phyloP scores from a whole-genome alignment of 2,888 invertebrate genomes.

The Sarcophaga subvicina region DNA sequence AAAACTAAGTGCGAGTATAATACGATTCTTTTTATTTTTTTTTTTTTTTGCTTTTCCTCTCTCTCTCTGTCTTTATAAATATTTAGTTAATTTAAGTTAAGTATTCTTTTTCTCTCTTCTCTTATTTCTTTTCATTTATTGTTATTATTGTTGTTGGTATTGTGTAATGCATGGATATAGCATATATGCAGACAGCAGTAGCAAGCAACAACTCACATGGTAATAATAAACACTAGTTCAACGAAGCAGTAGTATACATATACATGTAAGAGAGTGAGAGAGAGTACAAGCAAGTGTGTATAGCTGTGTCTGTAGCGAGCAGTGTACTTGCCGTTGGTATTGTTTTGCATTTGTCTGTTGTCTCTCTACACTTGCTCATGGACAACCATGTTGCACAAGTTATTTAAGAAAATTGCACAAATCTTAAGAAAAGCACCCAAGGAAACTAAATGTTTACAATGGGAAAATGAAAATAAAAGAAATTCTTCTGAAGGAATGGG shows the following conservation, averaged over 20 bases:
- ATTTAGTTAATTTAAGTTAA: constrained; percentile 63
- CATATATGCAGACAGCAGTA: constrained; percentile 24
- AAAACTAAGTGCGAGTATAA: constrained; percentile 38
- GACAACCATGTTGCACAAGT: constrained; percentile 9
- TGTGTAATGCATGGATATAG: background rate
- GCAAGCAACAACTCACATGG: constrained; percentile 43
- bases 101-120: constrained; percentile 22
- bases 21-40: constrained; percentile 11
- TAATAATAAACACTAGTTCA: constrained; percentile 57
- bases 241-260: constrained; percentile 39
- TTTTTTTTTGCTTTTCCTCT: background rate
- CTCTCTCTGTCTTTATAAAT: background rate
- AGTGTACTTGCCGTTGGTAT: constrained; percentile 8
- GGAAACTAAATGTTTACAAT: constrained; percentile 66
- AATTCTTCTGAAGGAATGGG: constrained; percentile 5
- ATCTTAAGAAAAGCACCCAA: constrained; percentile 65
- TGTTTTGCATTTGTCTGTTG: constrained; percentile 33
- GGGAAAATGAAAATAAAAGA: constrained; percentile 45
- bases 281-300: background rate
- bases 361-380: background rate
- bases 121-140: no score
- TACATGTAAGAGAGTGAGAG: background rate
- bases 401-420: constrained; percentile 59
- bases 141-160: background rate
- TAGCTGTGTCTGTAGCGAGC: background rate